These are phyloP conservation scores for Myiozetetes cayanensis DNA, from an alignment of 2,113 vertebrate genomes.

Conservation along the genomic window DNA sequence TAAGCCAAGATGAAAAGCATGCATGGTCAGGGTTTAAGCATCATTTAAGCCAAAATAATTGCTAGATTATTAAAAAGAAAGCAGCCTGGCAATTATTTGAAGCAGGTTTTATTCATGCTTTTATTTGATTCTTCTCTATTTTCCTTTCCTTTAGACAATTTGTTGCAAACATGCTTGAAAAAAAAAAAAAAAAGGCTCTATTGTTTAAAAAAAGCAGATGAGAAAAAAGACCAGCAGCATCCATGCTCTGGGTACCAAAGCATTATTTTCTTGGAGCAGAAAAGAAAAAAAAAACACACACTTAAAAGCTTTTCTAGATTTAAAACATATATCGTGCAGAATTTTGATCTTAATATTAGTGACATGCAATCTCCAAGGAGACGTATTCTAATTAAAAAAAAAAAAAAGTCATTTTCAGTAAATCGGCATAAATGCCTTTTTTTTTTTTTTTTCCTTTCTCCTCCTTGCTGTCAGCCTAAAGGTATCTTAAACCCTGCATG, in stretches of 20 bases:
- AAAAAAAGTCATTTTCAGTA: conserved; percentile 44
- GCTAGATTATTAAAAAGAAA: conserved; percentile 63
- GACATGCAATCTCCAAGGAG: conserved; percentile 77
- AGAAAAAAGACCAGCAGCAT: conserved; percentile 71
- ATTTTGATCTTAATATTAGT: conserved; percentile 61
- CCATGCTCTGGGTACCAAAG: conserved; percentile 72
- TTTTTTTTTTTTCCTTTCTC: background rate
- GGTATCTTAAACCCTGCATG: conserved; percentile 81
- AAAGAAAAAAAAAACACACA: background rate
- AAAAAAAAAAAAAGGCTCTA: background rate
- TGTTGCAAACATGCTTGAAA: conserved; percentile 68
- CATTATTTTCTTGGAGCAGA: conserved; percentile 55
- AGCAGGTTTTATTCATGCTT: conserved; percentile 79
- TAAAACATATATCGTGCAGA: conserved; percentile 67
- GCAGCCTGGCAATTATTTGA: conserved; percentile 71
- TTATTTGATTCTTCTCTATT: conserved; percentile 62
- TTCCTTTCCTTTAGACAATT: conserved; percentile 30
- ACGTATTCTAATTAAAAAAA: conserved; percentile 45
- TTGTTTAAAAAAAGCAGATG: conserved; percentile 56
- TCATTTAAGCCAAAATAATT: conserved; percentile 65
- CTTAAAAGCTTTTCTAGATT: conserved; percentile 54
- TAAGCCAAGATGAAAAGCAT: conserved; percentile 67
- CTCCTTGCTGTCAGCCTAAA: conserved; percentile 65
- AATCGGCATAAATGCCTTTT: conserved; percentile 64
- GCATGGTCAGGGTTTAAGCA: conserved; percentile 71